Percentiles rank a stretch among this genome's conserved stretches.
Conservation (phyloP, 2,797 vertebrate genomes). For the Ptychadena robeensis region DNA sequence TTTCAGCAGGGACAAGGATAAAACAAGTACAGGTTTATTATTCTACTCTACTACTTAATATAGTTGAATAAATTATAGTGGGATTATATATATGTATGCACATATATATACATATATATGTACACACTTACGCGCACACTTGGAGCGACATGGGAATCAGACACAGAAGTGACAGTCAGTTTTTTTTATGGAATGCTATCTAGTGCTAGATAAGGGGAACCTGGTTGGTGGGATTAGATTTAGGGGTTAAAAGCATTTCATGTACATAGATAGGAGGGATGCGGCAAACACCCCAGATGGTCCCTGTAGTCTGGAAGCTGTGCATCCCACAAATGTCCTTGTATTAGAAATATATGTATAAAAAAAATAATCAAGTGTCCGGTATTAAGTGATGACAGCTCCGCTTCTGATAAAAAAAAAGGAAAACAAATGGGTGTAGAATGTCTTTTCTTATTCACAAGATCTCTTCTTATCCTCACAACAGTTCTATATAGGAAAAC, state of each 20-base stretch:
- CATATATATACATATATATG: conserved; percentile 70
- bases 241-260: conserved; percentile 68
- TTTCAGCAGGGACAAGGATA: conserved; percentile 61
- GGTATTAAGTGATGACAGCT: conserved; percentile 65
- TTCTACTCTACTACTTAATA: conserved; percentile 98
- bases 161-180: conserved; percentile 70
- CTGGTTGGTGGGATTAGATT: conserved; percentile 60
- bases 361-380: conserved; percentile 81
- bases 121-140: conserved; percentile 57
- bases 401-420: too few species aligned
- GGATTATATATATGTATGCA: conserved; percentile 92
- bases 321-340: conserved; percentile 37
- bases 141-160: conserved; percentile 70
- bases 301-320: neutral
- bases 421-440: neutral
- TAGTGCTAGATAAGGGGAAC: conserved; percentile 63
- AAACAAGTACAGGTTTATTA: conserved; percentile 94
- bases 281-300: neutral
- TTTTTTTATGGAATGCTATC: conserved; percentile 70
- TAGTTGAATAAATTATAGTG: conserved; percentile 99
- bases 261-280: conserved; percentile 63
- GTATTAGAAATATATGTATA: conserved; percentile 62
- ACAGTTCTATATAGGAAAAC: neutral
- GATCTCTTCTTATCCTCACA: neutral
- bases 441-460: conserved; percentile 2